Base-by-base conservation (phyloP, 1,140 invertebrate genomes). In the Mactra quadrangularis region DNA sequence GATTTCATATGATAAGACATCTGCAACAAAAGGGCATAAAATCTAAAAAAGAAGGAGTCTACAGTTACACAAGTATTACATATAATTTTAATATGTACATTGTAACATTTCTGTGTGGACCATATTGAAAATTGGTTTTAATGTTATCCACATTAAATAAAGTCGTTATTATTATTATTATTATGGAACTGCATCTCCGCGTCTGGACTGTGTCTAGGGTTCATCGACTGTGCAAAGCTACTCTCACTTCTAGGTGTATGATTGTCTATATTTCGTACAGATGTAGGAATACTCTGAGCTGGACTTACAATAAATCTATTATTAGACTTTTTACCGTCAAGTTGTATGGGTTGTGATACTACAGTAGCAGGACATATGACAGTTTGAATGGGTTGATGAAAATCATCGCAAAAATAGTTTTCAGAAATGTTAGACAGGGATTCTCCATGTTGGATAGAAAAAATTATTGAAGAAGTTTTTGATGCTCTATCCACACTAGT, bases 221-320 rank as follows among this genome's bases (percentile, higher is more conserved):
- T 25, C 11, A 55, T 25, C 2, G 59, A 77, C 45, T 33, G 60
- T 17, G 57, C 50, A 19, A 11, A 27, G 45, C 76, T 78, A 19
- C 60, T 78, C 45, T 78, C 62, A 27, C 76, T 78, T n/a, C n/a
- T n/a, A 3, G 76, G 76, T 9, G 76, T 68, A 15, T 15, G 41
- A 22, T 27, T 66, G 1, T 22, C 47, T 15, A 33, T 6, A 11
- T 29, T 55, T 45, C 4, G 19, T 47, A 15, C 22, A 17, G 71
- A 60, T 15, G 19, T 13, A 11, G 70, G 72, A 33, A 57, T 55
- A 35, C 70, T 74, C 31, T 68, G 60, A 45, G 76, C 76, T 0
- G 76, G 76, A 31, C 76, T 78, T n/a, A 78, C 47, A 15, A 59
- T 45, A 57, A 78, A 78, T 25, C 76, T 27, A n/a, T n/a, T n/a